A percentile compares a stretch with the other conserved stretches of the same genome.
Conservation (phyloP, 2,113 vertebrate species). For the Megaceryle torquata region DNA sequence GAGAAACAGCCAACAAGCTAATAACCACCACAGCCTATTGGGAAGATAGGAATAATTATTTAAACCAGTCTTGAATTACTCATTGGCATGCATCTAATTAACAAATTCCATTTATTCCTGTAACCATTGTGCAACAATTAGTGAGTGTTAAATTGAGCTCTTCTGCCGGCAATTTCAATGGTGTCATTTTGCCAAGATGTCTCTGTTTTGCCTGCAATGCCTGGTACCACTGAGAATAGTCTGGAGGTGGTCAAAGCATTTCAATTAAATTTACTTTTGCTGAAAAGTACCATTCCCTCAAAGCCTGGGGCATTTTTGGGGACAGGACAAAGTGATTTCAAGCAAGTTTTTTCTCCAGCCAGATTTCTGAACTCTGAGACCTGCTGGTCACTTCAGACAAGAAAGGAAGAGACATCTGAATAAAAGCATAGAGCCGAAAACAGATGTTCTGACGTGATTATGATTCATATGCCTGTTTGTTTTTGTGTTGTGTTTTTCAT, state of each 20-base stretch:
- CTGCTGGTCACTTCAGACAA: slow-evolving; percentile 27
- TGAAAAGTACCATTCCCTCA: slow-evolving; percentile 8
- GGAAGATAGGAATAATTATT: slow-evolving; percentile 67
- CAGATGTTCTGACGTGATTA: slow-evolving; percentile 27
- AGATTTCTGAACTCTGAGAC: neutral
- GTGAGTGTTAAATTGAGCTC: slow-evolving; percentile 66
- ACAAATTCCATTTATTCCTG: slow-evolving; percentile 68
- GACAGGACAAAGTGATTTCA: neutral
- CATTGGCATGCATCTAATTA: slow-evolving; percentile 66
- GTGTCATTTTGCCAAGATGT: slow-evolving; percentile 60
- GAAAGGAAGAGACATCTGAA: neutral
- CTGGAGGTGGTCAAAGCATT: slow-evolving; percentile 28
- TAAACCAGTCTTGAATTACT: slow-evolving; percentile 60
- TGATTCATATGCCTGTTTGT: neutral
- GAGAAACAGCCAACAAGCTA: slow-evolving; percentile 28
- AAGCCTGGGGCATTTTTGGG: neutral
- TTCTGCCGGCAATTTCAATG: slow-evolving; percentile 60
- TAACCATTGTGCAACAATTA: slow-evolving; percentile 71
- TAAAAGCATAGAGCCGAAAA: neutral
- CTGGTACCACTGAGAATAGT: slow-evolving; percentile 18
- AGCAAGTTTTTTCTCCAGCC: neutral
- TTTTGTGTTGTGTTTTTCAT: neutral
- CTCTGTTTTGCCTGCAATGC: slow-evolving; percentile 35
- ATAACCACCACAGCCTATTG: slow-evolving; percentile 43
- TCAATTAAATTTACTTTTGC: slow-evolving; percentile 27